These are phyloP conservation scores for Ammodytes marinus DNA, from an alignment of 2,113 vertebrate species.

Conservation along the genomic window DNA sequence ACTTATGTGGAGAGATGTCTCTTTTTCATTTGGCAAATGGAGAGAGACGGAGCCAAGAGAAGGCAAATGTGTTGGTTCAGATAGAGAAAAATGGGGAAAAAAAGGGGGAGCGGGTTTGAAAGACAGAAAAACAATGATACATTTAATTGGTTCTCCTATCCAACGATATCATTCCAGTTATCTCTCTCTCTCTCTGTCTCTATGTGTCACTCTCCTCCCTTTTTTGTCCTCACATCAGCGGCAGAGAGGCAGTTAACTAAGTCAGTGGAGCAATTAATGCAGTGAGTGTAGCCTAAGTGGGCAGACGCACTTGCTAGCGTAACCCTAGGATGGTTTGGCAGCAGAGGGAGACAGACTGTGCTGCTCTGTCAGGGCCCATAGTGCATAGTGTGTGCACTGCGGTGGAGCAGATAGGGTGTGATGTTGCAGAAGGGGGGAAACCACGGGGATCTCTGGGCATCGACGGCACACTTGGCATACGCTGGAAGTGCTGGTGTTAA, in stretches of 20 bases:
- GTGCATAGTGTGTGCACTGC: slow-evolving; percentile 50
- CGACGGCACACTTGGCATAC: slow-evolving; percentile 6
- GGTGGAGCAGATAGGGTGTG: slow-evolving; percentile 10
- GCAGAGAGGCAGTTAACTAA: slow-evolving; percentile 72
- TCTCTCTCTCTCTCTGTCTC: slow-evolving; percentile 21
- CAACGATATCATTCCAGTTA: neutral
- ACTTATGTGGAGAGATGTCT: slow-evolving; percentile 67
- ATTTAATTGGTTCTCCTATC: slow-evolving; percentile 23
- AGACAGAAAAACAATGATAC: slow-evolving; percentile 30
- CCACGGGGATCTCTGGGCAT: slow-evolving; percentile 9
- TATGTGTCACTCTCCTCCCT: neutral
- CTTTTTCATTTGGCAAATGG: slow-evolving; percentile 77
- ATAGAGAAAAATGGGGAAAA: slow-evolving; percentile 28
- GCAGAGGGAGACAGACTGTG: slow-evolving; percentile 23
- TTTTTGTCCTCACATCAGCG: slow-evolving; percentile 39
- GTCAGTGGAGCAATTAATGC: slow-evolving; percentile 80
- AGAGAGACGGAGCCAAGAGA: slow-evolving; percentile 57
- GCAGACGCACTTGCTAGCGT: slow-evolving; percentile 33
- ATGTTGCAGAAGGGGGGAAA: slow-evolving; percentile 9
- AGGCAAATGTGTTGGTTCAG: slow-evolving; percentile 50
- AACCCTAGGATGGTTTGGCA: slow-evolving; percentile 39
- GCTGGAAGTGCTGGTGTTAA: slow-evolving; percentile 24
- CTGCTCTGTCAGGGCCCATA: slow-evolving; percentile 39
- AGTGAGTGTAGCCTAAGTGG: slow-evolving; percentile 64
- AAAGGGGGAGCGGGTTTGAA: neutral